These are phyloP conservation scores for Chrysodeixis includens DNA, from an alignment of 2,888 invertebrate species.

Conservation along the genomic window DNA sequence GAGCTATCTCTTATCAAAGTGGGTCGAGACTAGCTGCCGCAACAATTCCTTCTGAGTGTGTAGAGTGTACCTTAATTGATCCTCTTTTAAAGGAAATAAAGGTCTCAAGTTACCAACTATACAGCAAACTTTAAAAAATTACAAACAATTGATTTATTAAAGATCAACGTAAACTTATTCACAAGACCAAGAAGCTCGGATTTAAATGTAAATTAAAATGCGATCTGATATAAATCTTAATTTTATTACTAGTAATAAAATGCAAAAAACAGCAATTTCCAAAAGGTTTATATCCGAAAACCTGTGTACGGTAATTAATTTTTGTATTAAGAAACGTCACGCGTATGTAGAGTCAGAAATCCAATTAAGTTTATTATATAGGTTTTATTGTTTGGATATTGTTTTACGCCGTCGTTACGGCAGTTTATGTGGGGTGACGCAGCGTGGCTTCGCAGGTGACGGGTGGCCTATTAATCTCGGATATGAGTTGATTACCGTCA, in stretches of 20 bases:
- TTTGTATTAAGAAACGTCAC: conserved; percentile 1
- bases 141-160: too few relatives aligned
- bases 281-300: background rate
- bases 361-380: conserved; percentile 14
- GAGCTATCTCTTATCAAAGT: conserved; percentile 81
- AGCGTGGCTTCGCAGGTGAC: conserved; percentile 41
- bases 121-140: background rate
- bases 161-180: too few relatives aligned
- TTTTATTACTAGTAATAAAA: background rate
- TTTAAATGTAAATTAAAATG: background rate
- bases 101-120: conserved; percentile 11
- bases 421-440: conserved; percentile 42
- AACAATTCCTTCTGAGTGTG: conserved; percentile 75
- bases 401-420: conserved; percentile 23
- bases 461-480: conserved; percentile 45
- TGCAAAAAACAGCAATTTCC: background rate
- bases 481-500: conserved; percentile 44
- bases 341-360: conserved; percentile 1
- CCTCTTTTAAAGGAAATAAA: conserved; percentile 48
- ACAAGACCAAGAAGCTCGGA: too few relatives aligned
- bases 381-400: conserved; percentile 35
- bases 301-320: conserved; percentile 4
- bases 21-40: conserved; percentile 79
- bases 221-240: background rate
- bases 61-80: conserved; percentile 61